These are phyloP conservation scores for Hymenochirus boettgeri DNA, from an alignment of 2,113 vertebrate genomes.

Conservation along the genomic window DNA sequence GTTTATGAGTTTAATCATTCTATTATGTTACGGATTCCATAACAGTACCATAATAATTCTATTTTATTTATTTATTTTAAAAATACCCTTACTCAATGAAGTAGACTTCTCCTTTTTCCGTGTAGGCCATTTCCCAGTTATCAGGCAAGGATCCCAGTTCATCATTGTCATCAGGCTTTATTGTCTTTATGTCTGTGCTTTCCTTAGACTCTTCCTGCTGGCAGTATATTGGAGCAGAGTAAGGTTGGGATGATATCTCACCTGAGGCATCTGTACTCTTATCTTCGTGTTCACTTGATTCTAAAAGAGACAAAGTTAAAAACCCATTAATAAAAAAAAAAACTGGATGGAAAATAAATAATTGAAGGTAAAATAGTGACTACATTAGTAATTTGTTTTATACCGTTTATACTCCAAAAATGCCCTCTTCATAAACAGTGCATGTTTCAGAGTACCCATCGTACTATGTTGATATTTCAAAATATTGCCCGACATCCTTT, in stretches of 20 bases:
- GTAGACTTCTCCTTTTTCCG: conserved; percentile 97
- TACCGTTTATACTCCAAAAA: no score
- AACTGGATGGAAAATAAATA: no score
- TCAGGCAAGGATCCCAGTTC: conserved; percentile 87
- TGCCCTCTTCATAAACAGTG: no score
- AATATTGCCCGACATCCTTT: no score
- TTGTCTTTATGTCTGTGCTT: conserved; percentile 70
- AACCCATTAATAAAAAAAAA: no score
- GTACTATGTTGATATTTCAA: no score
- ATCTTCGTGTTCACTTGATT: conserved; percentile 94
- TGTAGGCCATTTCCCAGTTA: conserved; percentile 99
- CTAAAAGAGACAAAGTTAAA: conserved; percentile 67
- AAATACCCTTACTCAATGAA: conserved; percentile 90
- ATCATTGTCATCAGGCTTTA: conserved; percentile 80
- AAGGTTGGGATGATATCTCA: conserved; percentile 72
- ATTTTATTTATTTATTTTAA: not conserved
- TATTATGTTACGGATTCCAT: no score
- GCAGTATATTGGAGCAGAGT: conserved; percentile 70
- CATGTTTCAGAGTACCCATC: no score
- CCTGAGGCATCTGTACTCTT: conserved; percentile 80
- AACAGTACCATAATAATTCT: no score
- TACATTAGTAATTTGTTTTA: no score
- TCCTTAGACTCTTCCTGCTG: conserved; percentile 74
- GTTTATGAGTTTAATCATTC: no score
- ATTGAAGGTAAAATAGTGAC: no score